Percentiles rank a stretch among this genome's conserved stretches.
phyloP scores from a whole-genome alignment of 2,113 vertebrate genomes.

The Corynorhinus townsendii region DNA sequence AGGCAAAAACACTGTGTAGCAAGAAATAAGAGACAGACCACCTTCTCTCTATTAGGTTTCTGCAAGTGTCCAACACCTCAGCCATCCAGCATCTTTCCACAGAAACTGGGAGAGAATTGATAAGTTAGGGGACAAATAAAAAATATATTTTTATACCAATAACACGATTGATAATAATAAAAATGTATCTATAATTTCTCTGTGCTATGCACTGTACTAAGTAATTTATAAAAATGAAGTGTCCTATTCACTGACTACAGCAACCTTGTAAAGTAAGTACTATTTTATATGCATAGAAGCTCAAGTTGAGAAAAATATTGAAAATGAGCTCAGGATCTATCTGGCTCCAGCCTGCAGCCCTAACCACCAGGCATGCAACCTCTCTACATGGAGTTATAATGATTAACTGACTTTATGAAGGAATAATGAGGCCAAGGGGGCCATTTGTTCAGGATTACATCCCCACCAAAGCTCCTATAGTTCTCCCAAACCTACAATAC shows the following conservation, averaged over 20 bases:
- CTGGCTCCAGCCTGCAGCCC: not conserved
- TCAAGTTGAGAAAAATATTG: not conserved
- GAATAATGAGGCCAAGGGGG: not conserved
- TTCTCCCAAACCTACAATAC: not conserved
- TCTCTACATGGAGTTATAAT: not conserved
- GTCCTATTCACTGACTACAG: not conserved
- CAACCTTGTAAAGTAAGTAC: not conserved
- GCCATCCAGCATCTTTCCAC: not conserved
- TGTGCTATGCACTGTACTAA: not conserved
- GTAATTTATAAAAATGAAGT: not conserved
- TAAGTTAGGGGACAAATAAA: not conserved
- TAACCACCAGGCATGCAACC: not conserved
- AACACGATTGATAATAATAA: not conserved
- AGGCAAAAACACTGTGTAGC: constrained; percentile 49
- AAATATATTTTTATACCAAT: not conserved
- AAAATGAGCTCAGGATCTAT: not conserved
- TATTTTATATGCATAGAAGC: not conserved
- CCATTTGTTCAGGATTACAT: not conserved
- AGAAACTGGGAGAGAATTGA: not conserved
- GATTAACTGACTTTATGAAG: not conserved
- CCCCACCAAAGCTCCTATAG: not conserved
- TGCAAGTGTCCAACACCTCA: not conserved
- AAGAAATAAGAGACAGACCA: constrained; percentile 53
- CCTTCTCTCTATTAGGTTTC: not conserved
- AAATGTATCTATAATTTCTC: not conserved